These are phyloP conservation scores for Andricus curvator DNA, from an alignment of 2,888 invertebrate species.

Conservation along the genomic window DNA sequence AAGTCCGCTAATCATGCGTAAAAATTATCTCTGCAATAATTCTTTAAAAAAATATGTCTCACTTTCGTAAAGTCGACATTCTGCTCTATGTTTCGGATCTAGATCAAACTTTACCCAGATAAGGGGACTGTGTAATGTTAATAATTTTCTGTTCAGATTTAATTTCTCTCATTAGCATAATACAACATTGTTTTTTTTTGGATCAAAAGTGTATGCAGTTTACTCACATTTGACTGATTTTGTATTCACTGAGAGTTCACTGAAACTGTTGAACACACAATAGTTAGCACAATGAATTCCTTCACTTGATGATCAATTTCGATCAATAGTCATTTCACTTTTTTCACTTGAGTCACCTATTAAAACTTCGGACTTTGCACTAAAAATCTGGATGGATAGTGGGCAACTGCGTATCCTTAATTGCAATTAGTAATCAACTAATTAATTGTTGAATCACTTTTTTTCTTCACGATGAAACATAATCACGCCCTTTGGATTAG, in stretches of 20 bases:
- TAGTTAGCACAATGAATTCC: background rate
- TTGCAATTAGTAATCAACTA: background rate
- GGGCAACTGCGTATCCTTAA: background rate
- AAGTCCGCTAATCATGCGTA: background rate
- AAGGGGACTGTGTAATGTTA: background rate
- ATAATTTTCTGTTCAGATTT: background rate
- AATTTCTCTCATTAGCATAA: background rate
- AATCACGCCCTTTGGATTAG: background rate
- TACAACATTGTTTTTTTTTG: background rate
- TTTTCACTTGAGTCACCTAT: conserved; percentile 25
- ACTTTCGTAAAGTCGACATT: background rate
- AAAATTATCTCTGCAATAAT: background rate
- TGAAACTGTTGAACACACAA: background rate
- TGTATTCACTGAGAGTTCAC: background rate
- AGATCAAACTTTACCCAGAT: background rate
- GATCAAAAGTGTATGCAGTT: background rate
- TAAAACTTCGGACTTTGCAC: conserved; percentile 30
- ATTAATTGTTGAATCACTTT: background rate
- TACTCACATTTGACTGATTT: conserved; percentile 11
- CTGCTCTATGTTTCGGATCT: background rate
- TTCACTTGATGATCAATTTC: background rate
- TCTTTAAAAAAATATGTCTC: background rate
- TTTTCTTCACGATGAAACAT: background rate
- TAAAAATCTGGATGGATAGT: background rate
- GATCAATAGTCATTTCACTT: conserved; percentile 31